A percentile compares a stretch with the other conserved stretches of the same genome.
Evolutionary conservation across 1,140 invertebrate species (phyloP).

Genomic region (Dreissena rostriformis): DNA sequence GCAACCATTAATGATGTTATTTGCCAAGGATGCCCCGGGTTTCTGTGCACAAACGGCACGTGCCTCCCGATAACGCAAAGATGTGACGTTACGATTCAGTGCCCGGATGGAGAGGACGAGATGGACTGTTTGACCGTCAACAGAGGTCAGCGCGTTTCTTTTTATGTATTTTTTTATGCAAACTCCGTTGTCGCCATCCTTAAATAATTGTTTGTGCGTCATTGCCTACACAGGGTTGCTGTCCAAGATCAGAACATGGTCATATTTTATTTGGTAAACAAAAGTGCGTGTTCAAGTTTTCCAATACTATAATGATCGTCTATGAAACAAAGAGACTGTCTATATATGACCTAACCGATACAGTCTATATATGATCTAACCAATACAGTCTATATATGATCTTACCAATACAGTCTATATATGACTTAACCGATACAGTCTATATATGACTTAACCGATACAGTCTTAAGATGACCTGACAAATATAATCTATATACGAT

Average conservation of each 20-base stretch:
- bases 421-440: no score
- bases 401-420: no score
- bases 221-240: not conserved
- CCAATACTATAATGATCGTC: not conserved
- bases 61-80: slow-evolving; percentile 4
- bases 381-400: no score
- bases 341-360: no score
- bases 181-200: not conserved
- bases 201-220: not conserved
- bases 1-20: no score
- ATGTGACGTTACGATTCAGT: slow-evolving; percentile 10
- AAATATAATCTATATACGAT: no score
- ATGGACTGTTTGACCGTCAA: not conserved
- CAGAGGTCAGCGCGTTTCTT: not conserved
- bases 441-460: no score
- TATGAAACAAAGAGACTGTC: no score
- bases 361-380: no score
- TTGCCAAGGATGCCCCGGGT: not conserved
- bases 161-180: not conserved
- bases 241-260: not conserved
- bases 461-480: no score
- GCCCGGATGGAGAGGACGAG: slow-evolving; percentile 11
- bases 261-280: not conserved
- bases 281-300: not conserved
- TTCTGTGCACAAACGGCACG: slow-evolving; percentile 7